Percentiles rank a stretch among this genome's conserved stretches.
Evolutionary conservation across 2,113 vertebrate species (phyloP).

Genomic region (Protobothrops flavoviridis): DNA sequence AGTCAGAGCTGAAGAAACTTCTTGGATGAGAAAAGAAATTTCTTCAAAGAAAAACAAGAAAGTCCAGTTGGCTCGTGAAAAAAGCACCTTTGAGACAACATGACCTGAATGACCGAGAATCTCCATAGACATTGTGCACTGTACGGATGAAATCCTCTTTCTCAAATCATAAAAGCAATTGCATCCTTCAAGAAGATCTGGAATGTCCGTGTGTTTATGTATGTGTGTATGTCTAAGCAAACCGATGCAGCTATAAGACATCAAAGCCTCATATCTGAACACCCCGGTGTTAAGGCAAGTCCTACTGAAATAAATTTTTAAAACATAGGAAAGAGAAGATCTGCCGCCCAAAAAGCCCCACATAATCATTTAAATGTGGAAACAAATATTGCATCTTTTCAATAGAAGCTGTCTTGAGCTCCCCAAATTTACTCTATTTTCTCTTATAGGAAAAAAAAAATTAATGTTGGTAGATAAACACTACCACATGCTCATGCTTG

Average conservation of each 20-base stretch:
- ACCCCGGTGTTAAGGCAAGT: neutral
- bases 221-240: neutral
- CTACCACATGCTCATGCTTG: conserved; percentile 63
- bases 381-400: conserved; percentile 16
- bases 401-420: conserved; percentile 46
- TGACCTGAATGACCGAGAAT: too few relatives aligned
- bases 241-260: neutral
- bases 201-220: neutral
- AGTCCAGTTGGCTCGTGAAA: too few relatives aligned
- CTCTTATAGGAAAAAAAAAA: conserved; percentile 37
- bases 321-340: neutral
- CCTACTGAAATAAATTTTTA: neutral
- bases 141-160: neutral
- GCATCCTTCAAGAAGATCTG: neutral
- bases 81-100: too few relatives aligned
- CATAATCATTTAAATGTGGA: neutral
- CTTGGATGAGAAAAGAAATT: too few relatives aligned
- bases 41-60: too few relatives aligned
- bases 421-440: conserved; percentile 43
- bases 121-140: neutral
- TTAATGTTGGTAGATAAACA: conserved; percentile 70
- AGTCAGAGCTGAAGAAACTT: too few relatives aligned
- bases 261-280: neutral
- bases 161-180: neutral
- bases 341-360: too few relatives aligned